These are phyloP conservation scores for Cynopterus brachyotis DNA, from an alignment of 2,113 vertebrate genomes.

Conservation along the genomic window DNA sequence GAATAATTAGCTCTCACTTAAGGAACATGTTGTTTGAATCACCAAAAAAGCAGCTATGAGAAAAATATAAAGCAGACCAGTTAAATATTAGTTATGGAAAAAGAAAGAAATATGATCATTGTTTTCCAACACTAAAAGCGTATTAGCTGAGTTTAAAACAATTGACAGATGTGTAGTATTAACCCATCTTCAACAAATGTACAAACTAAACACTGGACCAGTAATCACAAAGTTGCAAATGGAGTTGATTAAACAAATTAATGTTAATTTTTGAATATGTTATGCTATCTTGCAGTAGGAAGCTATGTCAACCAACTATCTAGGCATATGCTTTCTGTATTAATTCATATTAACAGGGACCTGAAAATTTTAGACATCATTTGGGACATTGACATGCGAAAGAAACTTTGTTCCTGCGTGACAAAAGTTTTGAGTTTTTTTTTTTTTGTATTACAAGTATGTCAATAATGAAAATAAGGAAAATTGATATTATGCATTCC, in stretches of 20 bases:
- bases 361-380: not conserved
- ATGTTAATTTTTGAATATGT: not conserved
- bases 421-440: conserved; percentile 65
- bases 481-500: conserved; percentile 56
- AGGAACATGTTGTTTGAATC: not conserved
- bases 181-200: not conserved
- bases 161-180: not conserved
- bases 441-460: conserved; percentile 55
- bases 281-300: not conserved
- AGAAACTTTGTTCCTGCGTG: conserved; percentile 49
- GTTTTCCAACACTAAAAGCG: not conserved
- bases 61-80: not conserved
- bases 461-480: conserved; percentile 34
- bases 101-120: not conserved
- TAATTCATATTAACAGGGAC: not conserved
- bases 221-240: not conserved
- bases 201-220: not conserved
- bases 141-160: not conserved
- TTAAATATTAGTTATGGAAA: not conserved
- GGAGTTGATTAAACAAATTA: not conserved
- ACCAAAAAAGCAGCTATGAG: conserved; percentile 6
- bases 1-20: not conserved
- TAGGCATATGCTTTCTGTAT: not conserved
- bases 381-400: not conserved
- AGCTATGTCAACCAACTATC: not conserved